phyloP scores from a whole-genome alignment of 2,113 vertebrate genomes.

The Hirundichthys speculiger region DNA sequence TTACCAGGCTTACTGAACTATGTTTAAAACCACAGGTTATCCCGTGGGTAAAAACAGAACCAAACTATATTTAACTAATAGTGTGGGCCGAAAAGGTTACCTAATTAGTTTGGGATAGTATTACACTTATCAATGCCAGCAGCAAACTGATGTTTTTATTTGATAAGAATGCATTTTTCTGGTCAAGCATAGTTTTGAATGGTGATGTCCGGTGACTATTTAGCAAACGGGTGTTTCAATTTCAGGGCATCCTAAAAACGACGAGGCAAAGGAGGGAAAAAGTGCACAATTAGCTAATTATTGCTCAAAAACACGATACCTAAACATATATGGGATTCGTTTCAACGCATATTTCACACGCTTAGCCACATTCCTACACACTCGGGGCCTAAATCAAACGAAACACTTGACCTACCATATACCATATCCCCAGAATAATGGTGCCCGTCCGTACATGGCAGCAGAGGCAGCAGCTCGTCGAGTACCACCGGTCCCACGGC shows the following conservation, averaged over 20 bases:
- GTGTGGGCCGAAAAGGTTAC: not conserved
- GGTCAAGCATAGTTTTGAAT: too few relatives aligned
- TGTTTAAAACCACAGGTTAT: conserved; percentile 63
- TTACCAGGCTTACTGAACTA: conserved; percentile 61
- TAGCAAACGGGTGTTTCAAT: too few relatives aligned
- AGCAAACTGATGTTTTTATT: not conserved
- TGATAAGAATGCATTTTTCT: not conserved
- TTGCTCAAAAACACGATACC: not conserved
- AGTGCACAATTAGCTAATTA: not conserved
- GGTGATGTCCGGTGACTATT: too few relatives aligned
- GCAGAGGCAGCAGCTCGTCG: conserved; percentile 97
- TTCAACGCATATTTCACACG: not conserved
- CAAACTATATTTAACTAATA: conserved; percentile 42
- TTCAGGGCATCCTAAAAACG: not conserved
- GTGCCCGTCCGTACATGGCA: conserved; percentile 98
- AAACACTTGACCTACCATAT: conserved; percentile 86
- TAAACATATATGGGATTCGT: not conserved
- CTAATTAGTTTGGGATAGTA: not conserved
- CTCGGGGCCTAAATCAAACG: not conserved
- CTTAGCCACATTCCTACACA: not conserved
- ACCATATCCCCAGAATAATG: conserved; percentile 95
- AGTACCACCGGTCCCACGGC: conserved; percentile 95
- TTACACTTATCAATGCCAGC: too few relatives aligned
- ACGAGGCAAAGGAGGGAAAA: not conserved
- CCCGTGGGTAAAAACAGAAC: conserved; percentile 38